A percentile compares a stretch with the other conserved stretches of the same genome.
These are phyloP conservation scores for Colletes latitarsis DNA, from an alignment of 1,140 invertebrate genomes.

Conservation along the genomic window DNA sequence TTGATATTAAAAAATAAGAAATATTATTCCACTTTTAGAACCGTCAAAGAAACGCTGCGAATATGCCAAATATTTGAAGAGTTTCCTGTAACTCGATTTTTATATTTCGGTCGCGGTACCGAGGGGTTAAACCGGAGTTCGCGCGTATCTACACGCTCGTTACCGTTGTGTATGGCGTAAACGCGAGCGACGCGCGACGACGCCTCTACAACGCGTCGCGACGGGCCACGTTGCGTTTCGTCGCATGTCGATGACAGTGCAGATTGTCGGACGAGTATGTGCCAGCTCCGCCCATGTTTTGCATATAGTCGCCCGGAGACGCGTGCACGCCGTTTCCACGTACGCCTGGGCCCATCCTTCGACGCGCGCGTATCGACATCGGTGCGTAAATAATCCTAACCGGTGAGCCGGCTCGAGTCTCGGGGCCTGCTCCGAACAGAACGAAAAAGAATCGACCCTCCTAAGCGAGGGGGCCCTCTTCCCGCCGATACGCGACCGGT, in stretches of 20 bases:
- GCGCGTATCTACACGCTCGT: not conserved
- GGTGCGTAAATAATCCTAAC: slow-evolving; percentile 62
- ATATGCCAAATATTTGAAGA: too few relatives aligned
- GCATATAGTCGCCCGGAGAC: slow-evolving; percentile 62
- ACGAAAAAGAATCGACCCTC: not conserved
- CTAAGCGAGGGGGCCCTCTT: slow-evolving; percentile 4
- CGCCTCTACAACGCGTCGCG: slow-evolving; percentile 65
- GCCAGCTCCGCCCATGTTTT: slow-evolving; percentile 72
- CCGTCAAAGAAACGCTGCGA: too few relatives aligned
- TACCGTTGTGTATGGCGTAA: slow-evolving; percentile 3
- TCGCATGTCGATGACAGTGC: slow-evolving; percentile 74
- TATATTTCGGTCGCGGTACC: too few relatives aligned
- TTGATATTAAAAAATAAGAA: too few relatives aligned
- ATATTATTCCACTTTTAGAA: too few relatives aligned
- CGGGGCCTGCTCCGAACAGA: not conserved
- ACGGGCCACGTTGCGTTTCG: slow-evolving; percentile 60
- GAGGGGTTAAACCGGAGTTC: not conserved
- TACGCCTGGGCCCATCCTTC: slow-evolving; percentile 30
- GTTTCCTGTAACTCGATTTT: too few relatives aligned
- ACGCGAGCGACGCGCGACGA: slow-evolving; percentile 35
- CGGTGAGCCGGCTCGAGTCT: slow-evolving; percentile 9
- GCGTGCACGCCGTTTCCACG: slow-evolving; percentile 59
- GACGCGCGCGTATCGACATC: slow-evolving; percentile 44
- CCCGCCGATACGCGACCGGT: slow-evolving; percentile 1
- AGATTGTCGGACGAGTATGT: slow-evolving; percentile 65